Evolutionary conservation across 2,888 invertebrate species (phyloP), one percentile per base, ranked within the genome.

Genomic region (Ectemnius continuus): DNA sequence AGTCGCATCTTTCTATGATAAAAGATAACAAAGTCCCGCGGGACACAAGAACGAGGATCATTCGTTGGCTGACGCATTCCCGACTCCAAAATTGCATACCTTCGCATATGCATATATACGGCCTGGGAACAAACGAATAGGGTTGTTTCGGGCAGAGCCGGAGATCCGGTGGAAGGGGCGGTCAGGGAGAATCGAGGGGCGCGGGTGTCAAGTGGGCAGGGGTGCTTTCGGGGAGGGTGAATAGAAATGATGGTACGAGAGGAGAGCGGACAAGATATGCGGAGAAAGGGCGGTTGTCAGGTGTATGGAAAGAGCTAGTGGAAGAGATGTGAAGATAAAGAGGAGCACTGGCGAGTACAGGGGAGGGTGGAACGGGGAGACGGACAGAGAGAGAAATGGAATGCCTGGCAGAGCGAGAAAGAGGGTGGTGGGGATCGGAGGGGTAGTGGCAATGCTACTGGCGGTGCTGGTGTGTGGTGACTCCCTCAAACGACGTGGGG

Each of bases 91-190:
- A 86, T 87, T 85, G 84, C 86, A 80, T 84, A 83, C 79, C 80
- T 82, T 65, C 78, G 79, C 78, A 60, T 78, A 72, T 61, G 69
- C 74, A 63, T 75, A 69, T 73, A 76, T 71, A 77, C 81, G 81
- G 78, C 80, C 62, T 80, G 81, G 81, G 83, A 85, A 84, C 83
- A 85, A 85, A 84, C 82, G 84, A 84, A 86, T 85, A 82, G 82
- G 85, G 81, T 81, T 82, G 82, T 83, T 52, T 84, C 80, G 69
- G 70, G 46, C 70, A 70, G 63, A 75, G 61, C 75, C 63, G 69
- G 77, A 80, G 75, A 69, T 81, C 81, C 73, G 60, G 36, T 67
- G 73, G 75, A 59, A 74, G 67, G 71, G 80, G 65, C 52, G 57
- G 62, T 14, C 56, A 70, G 62, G 56, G 52, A 59, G 66, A 73